phyloP scores from a whole-genome alignment of 2,797 vertebrate genomes.

The Oceanodroma leucorhoa region DNA sequence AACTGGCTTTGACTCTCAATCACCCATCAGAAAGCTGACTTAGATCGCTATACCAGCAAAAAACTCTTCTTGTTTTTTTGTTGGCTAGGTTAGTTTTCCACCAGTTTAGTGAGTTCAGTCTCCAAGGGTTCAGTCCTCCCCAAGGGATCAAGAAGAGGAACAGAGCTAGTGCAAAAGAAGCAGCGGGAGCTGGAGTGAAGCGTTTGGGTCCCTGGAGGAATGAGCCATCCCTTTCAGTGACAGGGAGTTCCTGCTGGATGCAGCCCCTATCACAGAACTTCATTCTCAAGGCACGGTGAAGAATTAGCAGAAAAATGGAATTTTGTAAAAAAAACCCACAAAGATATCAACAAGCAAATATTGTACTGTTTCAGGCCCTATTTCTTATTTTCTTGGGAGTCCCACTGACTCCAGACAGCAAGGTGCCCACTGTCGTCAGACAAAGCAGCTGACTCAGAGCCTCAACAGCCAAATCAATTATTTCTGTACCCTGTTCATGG shows the following conservation, averaged over 20 bases:
- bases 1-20: background rate
- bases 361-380: background rate
- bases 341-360: background rate
- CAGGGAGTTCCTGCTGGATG: background rate
- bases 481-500: background rate
- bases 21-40: background rate
- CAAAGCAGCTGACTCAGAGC: background rate
- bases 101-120: background rate
- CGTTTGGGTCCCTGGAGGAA: background rate
- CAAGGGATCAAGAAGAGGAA: background rate
- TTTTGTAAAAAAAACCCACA: background rate
- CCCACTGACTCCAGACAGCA: background rate
- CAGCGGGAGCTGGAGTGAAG: background rate
- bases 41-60: background rate
- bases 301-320: background rate
- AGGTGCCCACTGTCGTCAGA: background rate
- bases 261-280: background rate
- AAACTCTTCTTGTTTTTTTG: background rate
- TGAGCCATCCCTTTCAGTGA: background rate
- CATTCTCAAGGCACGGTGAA: background rate
- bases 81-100: background rate
- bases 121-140: background rate
- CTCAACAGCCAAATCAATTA: background rate
- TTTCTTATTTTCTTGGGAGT: background rate
- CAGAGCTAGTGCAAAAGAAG: background rate